Conservation (phyloP, 2,797 vertebrate species). For the Xerus rutilus region DNA sequence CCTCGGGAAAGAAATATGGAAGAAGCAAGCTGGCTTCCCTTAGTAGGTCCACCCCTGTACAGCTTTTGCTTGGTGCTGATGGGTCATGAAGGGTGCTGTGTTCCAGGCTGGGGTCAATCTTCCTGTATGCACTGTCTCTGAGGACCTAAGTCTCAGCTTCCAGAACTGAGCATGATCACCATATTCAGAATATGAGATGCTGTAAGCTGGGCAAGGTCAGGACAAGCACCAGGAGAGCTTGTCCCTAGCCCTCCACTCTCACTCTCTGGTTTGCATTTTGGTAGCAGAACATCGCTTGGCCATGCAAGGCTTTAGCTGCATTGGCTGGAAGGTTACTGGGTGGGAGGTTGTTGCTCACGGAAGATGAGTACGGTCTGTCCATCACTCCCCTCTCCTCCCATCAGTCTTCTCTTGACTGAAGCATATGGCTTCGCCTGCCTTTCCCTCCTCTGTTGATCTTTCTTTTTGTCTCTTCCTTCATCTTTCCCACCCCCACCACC, state of each 20-base stretch:
- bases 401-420: background rate
- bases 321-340: background rate
- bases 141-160: background rate
- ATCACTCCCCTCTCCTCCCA: rapidly evolving
- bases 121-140: too few relatives aligned
- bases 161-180: rapidly evolving
- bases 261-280: background rate
- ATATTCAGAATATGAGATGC: background rate
- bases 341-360: background rate
- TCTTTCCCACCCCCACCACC: background rate
- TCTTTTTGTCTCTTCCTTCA: background rate
- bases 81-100: background rate
- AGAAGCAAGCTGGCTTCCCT: background rate
- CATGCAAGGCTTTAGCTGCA: background rate
- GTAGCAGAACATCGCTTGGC: too few relatives aligned
- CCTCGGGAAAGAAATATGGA: background rate
- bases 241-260: background rate
- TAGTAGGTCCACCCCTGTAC: rapidly evolving
- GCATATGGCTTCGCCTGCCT: background rate
- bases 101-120: background rate
- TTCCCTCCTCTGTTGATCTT: background rate
- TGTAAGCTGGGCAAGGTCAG: background rate
- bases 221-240: background rate
- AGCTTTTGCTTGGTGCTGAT: background rate
- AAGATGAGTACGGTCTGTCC: background rate